phyloP scores from a whole-genome alignment of 2,888 invertebrate genomes.

The Acanthopleura granulata region DNA sequence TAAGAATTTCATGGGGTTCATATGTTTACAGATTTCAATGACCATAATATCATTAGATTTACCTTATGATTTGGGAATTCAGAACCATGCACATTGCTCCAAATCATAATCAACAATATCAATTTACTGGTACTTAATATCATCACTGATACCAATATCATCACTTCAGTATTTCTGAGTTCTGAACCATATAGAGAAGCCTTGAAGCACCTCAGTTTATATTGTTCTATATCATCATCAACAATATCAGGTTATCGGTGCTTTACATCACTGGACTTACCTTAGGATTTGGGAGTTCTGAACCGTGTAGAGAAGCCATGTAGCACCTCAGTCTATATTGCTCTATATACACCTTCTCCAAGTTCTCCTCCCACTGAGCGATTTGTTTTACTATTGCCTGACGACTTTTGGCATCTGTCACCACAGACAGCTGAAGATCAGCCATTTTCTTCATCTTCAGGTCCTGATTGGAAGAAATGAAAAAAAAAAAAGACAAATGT shows the following conservation, averaged over 20 bases:
- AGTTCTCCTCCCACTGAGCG: constrained; percentile 95
- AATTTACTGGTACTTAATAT: no score
- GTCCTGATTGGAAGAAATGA: constrained; percentile 76
- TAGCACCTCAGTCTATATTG: constrained; percentile 96
- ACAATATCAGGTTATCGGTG: no score
- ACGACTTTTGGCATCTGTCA: constrained; percentile 90
- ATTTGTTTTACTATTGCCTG: constrained; percentile 95
- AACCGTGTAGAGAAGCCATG: constrained; percentile 90
- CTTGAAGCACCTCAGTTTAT: constrained; percentile 95
- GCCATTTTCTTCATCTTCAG: constrained; percentile 98
- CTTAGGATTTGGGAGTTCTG: constrained; percentile 96
- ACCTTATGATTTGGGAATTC: constrained; percentile 99
- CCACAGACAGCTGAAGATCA: constrained; percentile 97
- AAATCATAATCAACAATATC: no score
- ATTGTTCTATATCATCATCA: no score
- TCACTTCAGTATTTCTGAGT: constrained; percentile 96
- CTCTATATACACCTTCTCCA: constrained; percentile 95
- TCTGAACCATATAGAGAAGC: constrained; percentile 89
- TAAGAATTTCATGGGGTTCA: no score
- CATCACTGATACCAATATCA: constrained; percentile 38
- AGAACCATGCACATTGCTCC: no score
- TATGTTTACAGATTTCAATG: no score
- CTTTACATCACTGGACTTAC: constrained; percentile 72
- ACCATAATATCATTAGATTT: constrained; percentile 54
- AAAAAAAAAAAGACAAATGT: no score